Percentiles rank a stretch among this genome's conserved stretches.
phyloP scores from a whole-genome alignment of 2,888 invertebrate species.

The Escarpia spicata region DNA sequence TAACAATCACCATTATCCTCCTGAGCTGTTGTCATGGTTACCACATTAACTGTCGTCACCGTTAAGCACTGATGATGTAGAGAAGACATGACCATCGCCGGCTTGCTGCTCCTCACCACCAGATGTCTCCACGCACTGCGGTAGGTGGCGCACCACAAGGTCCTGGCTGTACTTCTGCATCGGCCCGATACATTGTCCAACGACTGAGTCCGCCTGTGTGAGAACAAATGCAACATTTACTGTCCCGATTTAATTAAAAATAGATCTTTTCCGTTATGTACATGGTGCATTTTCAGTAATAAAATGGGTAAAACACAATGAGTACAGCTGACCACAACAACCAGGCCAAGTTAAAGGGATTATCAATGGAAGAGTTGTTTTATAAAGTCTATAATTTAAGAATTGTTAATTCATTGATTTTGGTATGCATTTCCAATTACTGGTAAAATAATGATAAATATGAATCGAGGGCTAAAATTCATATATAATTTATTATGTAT shows the following conservation, averaged over 20 bases:
- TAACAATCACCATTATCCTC: no score
- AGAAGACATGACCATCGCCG: neutral
- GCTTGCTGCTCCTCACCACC: neutral
- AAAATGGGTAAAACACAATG: no score
- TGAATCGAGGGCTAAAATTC: neutral
- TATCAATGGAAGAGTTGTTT: neutral
- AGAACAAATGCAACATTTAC: neutral
- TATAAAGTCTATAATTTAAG: neutral
- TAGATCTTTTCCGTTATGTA: no score
- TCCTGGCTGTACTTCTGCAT: conserved; percentile 33
- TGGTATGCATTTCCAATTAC: neutral
- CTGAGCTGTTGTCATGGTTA: neutral
- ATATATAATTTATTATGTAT: conserved; percentile 6
- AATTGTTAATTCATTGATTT: neutral
- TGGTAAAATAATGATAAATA: neutral
- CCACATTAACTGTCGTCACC: neutral
- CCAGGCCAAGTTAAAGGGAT: no score
- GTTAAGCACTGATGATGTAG: neutral
- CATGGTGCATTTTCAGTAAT: no score
- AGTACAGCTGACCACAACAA: no score
- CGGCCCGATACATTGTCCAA: conserved; percentile 38
- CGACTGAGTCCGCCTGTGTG: conserved; percentile 38
- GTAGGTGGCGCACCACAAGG: neutral
- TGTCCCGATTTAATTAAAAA: neutral
- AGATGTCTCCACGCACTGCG: neutral